A percentile compares a stretch with the other conserved stretches of the same genome.
phyloP scores from a whole-genome alignment of 2,113 vertebrate genomes.

The Prinia subflava region DNA sequence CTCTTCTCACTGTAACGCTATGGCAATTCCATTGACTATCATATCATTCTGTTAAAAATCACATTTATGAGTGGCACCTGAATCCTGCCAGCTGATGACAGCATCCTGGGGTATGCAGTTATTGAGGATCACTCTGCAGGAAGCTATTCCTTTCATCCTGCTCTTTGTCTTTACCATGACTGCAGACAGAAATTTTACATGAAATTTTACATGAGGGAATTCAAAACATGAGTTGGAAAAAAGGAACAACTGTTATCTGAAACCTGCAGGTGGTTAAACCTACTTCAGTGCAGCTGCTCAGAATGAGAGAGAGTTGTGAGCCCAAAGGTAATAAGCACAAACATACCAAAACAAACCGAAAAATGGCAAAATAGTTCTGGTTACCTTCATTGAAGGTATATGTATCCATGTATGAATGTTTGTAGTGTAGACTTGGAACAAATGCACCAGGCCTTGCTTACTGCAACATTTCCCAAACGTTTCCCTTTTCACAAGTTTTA shows the following conservation, averaged over 20 bases:
- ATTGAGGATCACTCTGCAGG: neutral
- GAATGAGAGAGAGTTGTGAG: neutral
- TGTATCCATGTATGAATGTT: neutral
- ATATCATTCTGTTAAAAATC: constrained; percentile 24
- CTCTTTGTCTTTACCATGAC: constrained; percentile 39
- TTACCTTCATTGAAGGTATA: neutral
- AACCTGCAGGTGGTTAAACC: constrained; percentile 49
- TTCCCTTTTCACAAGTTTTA: constrained; percentile 14
- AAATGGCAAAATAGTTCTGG: constrained; percentile 19
- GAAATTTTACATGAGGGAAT: constrained; percentile 2
- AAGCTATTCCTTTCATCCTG: neutral
- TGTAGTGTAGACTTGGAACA: neutral
- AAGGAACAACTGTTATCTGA: constrained; percentile 19
- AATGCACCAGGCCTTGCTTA: neutral
- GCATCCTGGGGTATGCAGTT: neutral
- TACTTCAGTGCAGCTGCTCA: constrained; percentile 11
- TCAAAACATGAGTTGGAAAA: constrained; percentile 9
- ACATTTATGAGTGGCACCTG: neutral
- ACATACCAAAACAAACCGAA: constrained; percentile 5
- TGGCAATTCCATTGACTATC: neutral
- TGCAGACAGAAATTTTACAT: constrained; percentile 21
- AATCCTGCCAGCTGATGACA: neutral
- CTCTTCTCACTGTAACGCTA: neutral
- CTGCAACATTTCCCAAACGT: neutral
- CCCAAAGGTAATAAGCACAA: neutral